Evolutionary conservation across 2,113 vertebrate genomes (phyloP), one percentile per base, ranked within the genome.

Genomic region (Poecile atricapillus): DNA sequence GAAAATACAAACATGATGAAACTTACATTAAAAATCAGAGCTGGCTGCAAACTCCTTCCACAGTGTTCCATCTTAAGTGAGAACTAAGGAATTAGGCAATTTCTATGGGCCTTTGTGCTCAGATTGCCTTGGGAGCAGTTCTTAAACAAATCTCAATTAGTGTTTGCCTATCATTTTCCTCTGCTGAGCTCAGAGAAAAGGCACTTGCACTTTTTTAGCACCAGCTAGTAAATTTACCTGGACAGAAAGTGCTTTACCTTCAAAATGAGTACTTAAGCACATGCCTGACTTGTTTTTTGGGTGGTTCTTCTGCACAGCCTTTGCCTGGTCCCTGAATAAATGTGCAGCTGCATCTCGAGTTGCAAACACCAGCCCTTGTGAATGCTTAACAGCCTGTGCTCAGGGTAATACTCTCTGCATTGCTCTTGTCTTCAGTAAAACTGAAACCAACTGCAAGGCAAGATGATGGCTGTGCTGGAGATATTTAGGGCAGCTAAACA

Each of bases 281-380:
- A 7, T 47, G 50, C 47, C 46, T 44, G 69, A 35, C 37, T 74
- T 52, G 16, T 13, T 22, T 92, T 88, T 79, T 1, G 31, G 25
- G 28, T 68, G 43, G 15, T 62, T 76, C 52, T 74, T 47, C 56
- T 79, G 33, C 76, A 55, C 53, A 79, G 58, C 21, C 23, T 67
- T 52, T 4, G 0, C 33, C 28, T 3, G 1, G 25, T 46, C 33
- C 37, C 47, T 85, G 67, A 79, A 37, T n/a, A 58, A 88, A 79
- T 19, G 62, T 1, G 0, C 31, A 85, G 62, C 70, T 75, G 52
- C 62, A 47, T 28, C 60, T 70, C 15, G 0, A 31, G 50, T 64
- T 0, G 0, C 3, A 4, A 65, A 37, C 1, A 1, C 13, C 33
- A 49, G 2, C 27, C 53, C 52, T 43, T 2, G 5, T 84, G 64